Percentiles rank a stretch among this genome's conserved stretches.
These are phyloP conservation scores for Athene noctua DNA, from an alignment of 2,113 vertebrate genomes.

Conservation along the genomic window DNA sequence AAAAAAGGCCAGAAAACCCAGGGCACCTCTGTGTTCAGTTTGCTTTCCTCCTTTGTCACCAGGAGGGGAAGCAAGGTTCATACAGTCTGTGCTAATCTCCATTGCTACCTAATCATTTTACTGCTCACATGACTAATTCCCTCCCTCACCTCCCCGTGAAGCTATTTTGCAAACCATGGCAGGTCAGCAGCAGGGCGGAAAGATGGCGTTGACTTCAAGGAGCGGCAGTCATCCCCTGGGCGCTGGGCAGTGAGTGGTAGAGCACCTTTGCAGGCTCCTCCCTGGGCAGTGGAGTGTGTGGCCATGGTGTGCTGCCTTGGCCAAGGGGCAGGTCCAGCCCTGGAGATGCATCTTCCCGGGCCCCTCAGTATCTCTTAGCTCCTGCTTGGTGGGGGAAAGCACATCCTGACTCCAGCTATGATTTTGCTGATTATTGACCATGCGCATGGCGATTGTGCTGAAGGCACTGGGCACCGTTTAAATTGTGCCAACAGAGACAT, in stretches of 20 bases:
- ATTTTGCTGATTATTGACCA: not conserved
- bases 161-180: not conserved
- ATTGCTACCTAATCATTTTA: not conserved
- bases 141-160: not conserved
- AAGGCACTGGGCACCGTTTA: not conserved
- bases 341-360: not conserved
- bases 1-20: not conserved
- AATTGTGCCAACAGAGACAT: not conserved
- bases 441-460: not conserved
- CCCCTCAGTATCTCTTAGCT: not conserved
- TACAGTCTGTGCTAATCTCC: not conserved
- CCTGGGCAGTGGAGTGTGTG: not conserved
- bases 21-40: not conserved
- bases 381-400: not conserved
- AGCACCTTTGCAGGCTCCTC: not conserved
- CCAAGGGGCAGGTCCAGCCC: not conserved
- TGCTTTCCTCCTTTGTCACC: not conserved
- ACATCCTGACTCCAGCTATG: not conserved
- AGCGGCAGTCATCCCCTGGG: not conserved
- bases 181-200: not conserved
- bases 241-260: not conserved
- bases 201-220: accelerated
- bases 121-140: not conserved
- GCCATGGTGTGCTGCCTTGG: accelerated
- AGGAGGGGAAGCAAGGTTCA: not conserved